Percentiles rank a stretch among this genome's conserved stretches.
These are phyloP conservation scores for Monopis laevigella DNA, from an alignment of 2,888 invertebrate genomes.

Conservation along the genomic window DNA sequence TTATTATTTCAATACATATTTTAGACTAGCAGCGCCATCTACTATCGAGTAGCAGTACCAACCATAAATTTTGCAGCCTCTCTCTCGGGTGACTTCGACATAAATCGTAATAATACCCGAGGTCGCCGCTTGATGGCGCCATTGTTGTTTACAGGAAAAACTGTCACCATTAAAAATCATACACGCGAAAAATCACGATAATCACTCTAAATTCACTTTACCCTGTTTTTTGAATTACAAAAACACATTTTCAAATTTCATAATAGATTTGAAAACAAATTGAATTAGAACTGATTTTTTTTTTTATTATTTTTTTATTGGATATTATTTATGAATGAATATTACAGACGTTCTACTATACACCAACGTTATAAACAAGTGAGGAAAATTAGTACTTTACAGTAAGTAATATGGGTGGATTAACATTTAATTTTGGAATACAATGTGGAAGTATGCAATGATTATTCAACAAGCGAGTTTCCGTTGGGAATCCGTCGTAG, in stretches of 20 bases:
- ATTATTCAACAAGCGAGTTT: constrained; percentile 47
- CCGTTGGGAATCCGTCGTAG: constrained; percentile 37
- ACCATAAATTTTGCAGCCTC: constrained; percentile 23
- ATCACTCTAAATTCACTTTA: constrained; percentile 7
- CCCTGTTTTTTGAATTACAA: constrained; percentile 19
- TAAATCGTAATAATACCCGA: constrained; percentile 53
- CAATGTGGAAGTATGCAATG: constrained; percentile 42
- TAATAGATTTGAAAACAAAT: not conserved
- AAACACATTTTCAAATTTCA: no score
- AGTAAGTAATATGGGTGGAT: constrained; percentile 52
- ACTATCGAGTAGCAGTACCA: constrained; percentile 53
- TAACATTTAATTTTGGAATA: constrained; percentile 61
- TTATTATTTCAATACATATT: no score
- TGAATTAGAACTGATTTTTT: no score
- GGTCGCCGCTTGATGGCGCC: constrained; percentile 68
- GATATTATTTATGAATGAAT: no score
- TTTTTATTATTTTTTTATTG: no score
- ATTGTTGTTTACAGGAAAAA: constrained; percentile 70
- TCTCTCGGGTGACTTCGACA: constrained; percentile 36
- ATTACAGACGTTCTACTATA: no score
- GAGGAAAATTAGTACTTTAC: constrained; percentile 54
- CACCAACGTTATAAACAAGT: no score
- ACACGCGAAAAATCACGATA: constrained; percentile 21
- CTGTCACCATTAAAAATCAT: constrained; percentile 72
- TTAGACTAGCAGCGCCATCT: constrained; percentile 54